A percentile compares a stretch with the other conserved stretches of the same genome.
Conservation (phyloP, 2,113 vertebrate species). For the Rhizomys pruinosus region DNA sequence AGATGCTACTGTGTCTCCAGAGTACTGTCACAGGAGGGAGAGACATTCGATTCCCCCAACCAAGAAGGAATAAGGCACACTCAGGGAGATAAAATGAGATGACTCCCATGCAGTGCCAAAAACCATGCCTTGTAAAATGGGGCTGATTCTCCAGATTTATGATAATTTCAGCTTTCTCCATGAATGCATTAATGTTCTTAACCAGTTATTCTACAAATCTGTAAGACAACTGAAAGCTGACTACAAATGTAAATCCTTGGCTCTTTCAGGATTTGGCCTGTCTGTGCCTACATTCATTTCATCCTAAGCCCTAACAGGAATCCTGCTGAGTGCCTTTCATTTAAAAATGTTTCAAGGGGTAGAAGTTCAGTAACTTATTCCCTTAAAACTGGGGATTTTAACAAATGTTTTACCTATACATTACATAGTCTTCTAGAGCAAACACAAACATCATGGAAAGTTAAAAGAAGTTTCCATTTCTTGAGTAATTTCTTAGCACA, state of each 20-base stretch:
- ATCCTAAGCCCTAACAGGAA: neutral
- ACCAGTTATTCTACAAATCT: conserved; percentile 17
- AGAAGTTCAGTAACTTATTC: neutral
- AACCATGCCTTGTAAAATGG: neutral
- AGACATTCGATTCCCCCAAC: neutral
- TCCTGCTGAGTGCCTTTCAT: neutral
- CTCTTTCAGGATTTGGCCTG: neutral
- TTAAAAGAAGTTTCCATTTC: conserved; percentile 46
- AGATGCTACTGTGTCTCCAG: neutral
- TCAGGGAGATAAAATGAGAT: neutral
- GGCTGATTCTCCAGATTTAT: neutral
- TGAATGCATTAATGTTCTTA: neutral
- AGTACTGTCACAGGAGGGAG: neutral
- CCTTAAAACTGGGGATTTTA: conserved; percentile 46
- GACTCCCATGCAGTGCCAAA: neutral
- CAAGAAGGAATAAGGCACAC: neutral
- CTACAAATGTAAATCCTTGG: neutral
- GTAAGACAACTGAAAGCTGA: neutral
- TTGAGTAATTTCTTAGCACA: conserved; percentile 45
- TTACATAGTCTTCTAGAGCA: neutral
- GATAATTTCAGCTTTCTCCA: conserved; percentile 18
- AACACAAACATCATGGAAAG: conserved; percentile 20
- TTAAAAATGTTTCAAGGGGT: conserved; percentile 37
- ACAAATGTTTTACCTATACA: neutral
- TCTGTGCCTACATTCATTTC: conserved; percentile 28